Base-by-base conservation (phyloP, 2,888 invertebrate species). In the Parapristionchus giblindavisi region DNA sequence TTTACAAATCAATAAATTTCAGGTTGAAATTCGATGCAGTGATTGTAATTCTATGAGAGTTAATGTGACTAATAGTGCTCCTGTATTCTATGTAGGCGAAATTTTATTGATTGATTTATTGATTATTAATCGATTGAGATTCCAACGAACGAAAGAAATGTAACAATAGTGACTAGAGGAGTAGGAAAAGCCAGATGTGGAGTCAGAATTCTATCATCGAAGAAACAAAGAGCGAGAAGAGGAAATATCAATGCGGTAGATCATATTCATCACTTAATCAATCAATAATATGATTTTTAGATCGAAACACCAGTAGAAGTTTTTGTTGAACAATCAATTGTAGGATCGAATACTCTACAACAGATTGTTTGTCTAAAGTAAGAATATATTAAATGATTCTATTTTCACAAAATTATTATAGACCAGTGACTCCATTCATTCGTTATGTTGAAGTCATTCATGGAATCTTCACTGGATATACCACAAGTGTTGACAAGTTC, bases 351-450 rank as follows among this genome's bases (percentile, higher is more conserved):
- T 24, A 81, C 78, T 40, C 77, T 86, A 3, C 78, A 76, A 38
- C 86, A 86, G 60, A 81, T 78, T 11, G 85, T 86, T 40, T 84
- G 85, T 29, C 75, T 86, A n/a, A 79, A 70, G 85, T 85, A 40
- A 76, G 77, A n/a, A 8, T 32, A 5, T 8, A 32, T 60, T 4
- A 34, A 27, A 14, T 38, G 40, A 24, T n/a, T 17, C 40, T 36
- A 38, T 14, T 43, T n/a, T 36, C 38, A 2, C 11, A 56, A 17
- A n/a, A 29, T 51, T 48, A 11, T 65, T 80, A 77, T 61, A 82
- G 83, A 56, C 77, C 80, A 0, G 75, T 74, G 14, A 81, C 81
- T 14, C 81, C 81, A 1, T 68, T 82, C 14, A 77, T 87, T 43
- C 78, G 77, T 48, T 78, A 80, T 3, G 61, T 87, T 0, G 85